These are phyloP conservation scores for Micrasema minimum DNA, from an alignment of 1,140 invertebrate genomes.

Conservation along the genomic window DNA sequence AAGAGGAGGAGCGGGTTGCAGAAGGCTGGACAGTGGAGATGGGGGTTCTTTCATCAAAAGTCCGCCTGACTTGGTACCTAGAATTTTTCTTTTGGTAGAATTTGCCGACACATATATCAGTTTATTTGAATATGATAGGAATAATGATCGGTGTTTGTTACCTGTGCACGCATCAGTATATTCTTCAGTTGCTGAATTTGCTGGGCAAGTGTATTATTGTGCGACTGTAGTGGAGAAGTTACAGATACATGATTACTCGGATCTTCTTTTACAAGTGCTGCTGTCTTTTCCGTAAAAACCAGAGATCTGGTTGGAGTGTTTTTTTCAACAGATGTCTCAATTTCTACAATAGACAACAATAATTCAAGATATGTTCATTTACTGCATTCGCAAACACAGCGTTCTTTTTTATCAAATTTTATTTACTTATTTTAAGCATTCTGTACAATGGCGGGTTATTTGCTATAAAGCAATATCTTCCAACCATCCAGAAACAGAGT, in stretches of 20 bases:
- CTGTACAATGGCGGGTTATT: no score
- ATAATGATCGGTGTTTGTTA: no score
- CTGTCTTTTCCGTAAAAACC: neutral
- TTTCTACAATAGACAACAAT: neutral
- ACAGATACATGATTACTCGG: conserved; percentile 3
- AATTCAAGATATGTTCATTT: no score
- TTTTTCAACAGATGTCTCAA: conserved; percentile 4
- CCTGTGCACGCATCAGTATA: conserved; percentile 61
- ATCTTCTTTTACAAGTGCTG: conserved; percentile 29
- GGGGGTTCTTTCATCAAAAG: conserved; percentile 38
- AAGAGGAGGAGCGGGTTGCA: conserved; percentile 52
- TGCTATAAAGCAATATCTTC: no score
- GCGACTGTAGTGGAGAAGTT: conserved; percentile 40
- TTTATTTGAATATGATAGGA: no score
- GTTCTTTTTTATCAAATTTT: no score
- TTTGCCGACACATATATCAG: no score
- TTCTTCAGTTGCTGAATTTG: conserved; percentile 67
- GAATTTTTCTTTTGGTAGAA: no score
- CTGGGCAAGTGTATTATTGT: conserved; percentile 64
- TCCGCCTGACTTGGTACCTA: conserved; percentile 32
- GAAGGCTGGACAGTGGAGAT: conserved; percentile 34
- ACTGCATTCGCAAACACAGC: no score
- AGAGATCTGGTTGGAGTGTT: neutral
- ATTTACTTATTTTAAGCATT: no score
- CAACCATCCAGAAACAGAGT: no score